Percentiles rank a stretch among this genome's conserved stretches.
phyloP scores from a whole-genome alignment of 2,888 invertebrate species.

The Listrodromus nycthemerus region DNA sequence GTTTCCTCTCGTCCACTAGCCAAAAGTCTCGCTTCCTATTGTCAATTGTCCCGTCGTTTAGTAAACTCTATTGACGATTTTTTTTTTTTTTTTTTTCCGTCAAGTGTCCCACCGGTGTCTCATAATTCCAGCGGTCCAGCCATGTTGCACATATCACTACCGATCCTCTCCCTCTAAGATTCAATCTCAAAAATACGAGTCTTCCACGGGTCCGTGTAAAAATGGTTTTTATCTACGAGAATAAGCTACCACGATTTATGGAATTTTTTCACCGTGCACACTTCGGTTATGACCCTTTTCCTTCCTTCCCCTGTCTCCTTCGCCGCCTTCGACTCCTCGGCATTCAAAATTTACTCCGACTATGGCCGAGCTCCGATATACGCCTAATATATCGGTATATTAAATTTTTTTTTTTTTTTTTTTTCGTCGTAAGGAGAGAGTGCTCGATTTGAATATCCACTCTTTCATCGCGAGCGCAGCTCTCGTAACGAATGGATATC shows the following conservation, averaged over 20 bases:
- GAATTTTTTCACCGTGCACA: slow-evolving; percentile 23
- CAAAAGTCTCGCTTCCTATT: too few relatives aligned
- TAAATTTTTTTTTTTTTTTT: slow-evolving; percentile 28
- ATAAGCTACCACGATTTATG: slow-evolving; percentile 32
- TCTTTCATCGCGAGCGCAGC: background rate
- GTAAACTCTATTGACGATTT: too few relatives aligned
- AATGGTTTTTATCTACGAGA: slow-evolving; percentile 22
- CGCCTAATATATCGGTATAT: slow-evolving; percentile 14
- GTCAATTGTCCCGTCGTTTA: too few relatives aligned
- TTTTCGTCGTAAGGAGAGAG: slow-evolving; percentile 12
- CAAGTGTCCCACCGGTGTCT: too few relatives aligned
- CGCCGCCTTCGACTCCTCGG: slow-evolving; percentile 19
- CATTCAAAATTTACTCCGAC: slow-evolving; percentile 42
- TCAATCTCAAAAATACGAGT: slow-evolving; percentile 25
- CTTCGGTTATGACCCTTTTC: slow-evolving; percentile 51
- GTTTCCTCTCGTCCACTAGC: too few relatives aligned
- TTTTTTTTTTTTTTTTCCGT: too few relatives aligned
- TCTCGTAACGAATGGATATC: slow-evolving; percentile 32
- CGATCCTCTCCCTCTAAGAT: too few relatives aligned
- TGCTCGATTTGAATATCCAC: slow-evolving; percentile 22
- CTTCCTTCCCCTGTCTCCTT: slow-evolving; percentile 6
- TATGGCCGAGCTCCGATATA: slow-evolving; percentile 12
- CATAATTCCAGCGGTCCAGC: too few relatives aligned
- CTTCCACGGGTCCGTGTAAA: slow-evolving; percentile 24
- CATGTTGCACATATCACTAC: too few relatives aligned